Evolutionary conservation across 1,140 invertebrate genomes (phyloP).

Genomic region (Eriosoma lanigerum): DNA sequence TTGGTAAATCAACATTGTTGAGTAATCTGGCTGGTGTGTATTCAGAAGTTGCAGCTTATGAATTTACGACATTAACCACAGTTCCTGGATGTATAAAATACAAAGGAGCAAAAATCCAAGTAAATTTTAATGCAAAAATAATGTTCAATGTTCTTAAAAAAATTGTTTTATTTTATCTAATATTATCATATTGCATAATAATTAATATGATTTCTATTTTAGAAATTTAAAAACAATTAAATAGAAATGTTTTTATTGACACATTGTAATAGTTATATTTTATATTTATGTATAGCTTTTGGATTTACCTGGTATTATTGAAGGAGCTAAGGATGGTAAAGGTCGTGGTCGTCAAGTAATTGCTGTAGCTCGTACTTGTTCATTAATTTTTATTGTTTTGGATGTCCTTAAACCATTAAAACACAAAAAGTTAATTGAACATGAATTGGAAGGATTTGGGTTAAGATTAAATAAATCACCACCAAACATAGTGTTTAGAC

Average conservation of each 20-base stretch:
- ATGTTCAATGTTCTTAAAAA: too few species aligned
- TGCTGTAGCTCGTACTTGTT: slow-evolving; percentile 97
- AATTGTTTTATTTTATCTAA: too few species aligned
- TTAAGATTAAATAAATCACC: slow-evolving; percentile 95
- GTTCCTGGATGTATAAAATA: slow-evolving; percentile 99
- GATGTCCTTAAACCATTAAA: slow-evolving; percentile 96
- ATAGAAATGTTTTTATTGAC: too few species aligned
- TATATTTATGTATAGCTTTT: slow-evolving; percentile 68
- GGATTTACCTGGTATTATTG: slow-evolving; percentile 99
- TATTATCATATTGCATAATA: too few species aligned
- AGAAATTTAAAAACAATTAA: too few species aligned
- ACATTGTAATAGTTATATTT: neutral
- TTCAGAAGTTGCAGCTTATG: slow-evolving; percentile 98
- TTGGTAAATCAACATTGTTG: slow-evolving; percentile 96
- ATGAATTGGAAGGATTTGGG: slow-evolving; percentile 98
- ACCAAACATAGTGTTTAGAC: slow-evolving; percentile 94
- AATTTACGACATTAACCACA: slow-evolving; percentile 98
- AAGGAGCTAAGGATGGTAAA: slow-evolving; percentile 99
- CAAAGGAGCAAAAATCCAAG: slow-evolving; percentile 99
- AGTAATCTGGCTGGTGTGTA: slow-evolving; percentile 98
- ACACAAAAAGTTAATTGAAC: slow-evolving; percentile 94
- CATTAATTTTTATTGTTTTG: slow-evolving; percentile 96
- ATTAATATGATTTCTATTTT: too few species aligned
- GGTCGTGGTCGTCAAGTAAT: slow-evolving; percentile 98
- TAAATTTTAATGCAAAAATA: slow-evolving; percentile 56